Evolutionary conservation across 2,888 invertebrate genomes (phyloP).

Genomic region (Muschampia plurimacula): DNA sequence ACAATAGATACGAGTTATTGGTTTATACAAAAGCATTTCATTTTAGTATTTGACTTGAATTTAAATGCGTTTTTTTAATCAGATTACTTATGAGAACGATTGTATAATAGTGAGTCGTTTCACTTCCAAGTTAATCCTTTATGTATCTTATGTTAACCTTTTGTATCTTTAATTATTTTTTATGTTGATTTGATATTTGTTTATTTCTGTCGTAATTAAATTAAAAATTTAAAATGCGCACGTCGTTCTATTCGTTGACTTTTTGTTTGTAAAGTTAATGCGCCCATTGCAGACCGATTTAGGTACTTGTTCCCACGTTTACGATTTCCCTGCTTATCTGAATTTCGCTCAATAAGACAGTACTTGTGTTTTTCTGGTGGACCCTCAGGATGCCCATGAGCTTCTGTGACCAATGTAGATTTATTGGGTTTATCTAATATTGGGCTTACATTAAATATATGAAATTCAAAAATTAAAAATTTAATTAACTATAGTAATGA

Average conservation of each 20-base stretch:
- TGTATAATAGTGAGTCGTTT: not conserved
- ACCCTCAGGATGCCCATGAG: too few relatives aligned
- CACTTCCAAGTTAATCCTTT: not conserved
- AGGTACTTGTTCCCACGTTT: conserved; percentile 10
- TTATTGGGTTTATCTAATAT: too few relatives aligned
- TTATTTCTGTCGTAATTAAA: not conserved
- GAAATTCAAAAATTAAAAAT: too few relatives aligned
- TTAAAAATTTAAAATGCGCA: conserved; percentile 11
- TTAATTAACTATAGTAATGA: too few relatives aligned
- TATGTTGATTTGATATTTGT: not conserved
- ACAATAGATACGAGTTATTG: not conserved
- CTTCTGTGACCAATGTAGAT: too few relatives aligned
- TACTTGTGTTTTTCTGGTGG: too few relatives aligned
- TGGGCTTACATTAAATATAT: too few relatives aligned
- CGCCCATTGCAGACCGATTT: conserved; percentile 16
- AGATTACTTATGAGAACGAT: not conserved
- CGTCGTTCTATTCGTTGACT: conserved; percentile 22
- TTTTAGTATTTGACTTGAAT: not conserved
- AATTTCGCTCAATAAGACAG: too few relatives aligned
- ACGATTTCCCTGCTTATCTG: not conserved
- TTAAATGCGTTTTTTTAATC: not conserved
- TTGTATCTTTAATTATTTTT: too few relatives aligned
- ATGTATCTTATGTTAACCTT: too few relatives aligned
- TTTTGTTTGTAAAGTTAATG: conserved; percentile 21
- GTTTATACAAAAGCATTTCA: conserved; percentile 1